A percentile compares a stretch with the other conserved stretches of the same genome.
Conservation (phyloP, 2,113 vertebrate species). For the Sturnira hondurensis region DNA sequence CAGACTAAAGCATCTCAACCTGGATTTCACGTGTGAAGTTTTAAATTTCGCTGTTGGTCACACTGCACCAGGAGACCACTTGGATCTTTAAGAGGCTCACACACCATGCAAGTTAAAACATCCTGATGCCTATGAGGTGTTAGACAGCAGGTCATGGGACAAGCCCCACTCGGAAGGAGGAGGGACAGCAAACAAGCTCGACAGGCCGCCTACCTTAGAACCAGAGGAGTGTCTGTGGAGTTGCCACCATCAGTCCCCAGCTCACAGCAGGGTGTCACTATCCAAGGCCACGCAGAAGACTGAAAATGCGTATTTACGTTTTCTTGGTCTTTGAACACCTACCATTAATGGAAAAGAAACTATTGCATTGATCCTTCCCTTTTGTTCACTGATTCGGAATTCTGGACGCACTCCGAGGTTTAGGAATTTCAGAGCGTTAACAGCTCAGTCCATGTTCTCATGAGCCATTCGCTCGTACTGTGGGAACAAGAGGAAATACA, state of each 20-base stretch:
- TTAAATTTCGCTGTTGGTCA: not conserved
- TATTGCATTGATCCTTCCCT: not conserved
- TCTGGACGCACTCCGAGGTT: not conserved
- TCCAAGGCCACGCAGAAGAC: not conserved
- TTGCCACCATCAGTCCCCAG: no score
- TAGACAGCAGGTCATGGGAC: not conserved
- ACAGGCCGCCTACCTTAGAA: not conserved
- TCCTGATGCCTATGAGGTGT: not conserved
- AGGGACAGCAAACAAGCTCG: not conserved
- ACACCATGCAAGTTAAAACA: not conserved
- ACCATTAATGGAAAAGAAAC: not conserved
- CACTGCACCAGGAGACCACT: not conserved
- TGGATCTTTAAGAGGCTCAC: not conserved
- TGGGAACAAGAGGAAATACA: not conserved
- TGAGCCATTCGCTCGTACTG: not conserved
- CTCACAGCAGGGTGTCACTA: not conserved
- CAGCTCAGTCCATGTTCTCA: not conserved
- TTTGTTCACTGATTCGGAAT: not conserved
- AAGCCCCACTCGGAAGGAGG: not conserved
- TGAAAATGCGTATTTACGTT: not conserved
- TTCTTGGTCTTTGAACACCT: not conserved
- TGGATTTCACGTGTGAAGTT: not conserved
- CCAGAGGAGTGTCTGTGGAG: not conserved
- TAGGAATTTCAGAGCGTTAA: not conserved
- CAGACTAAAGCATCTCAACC: not conserved